Evolutionary conservation across 2,113 vertebrate species (phyloP), one percentile per base, ranked within the genome.

Genomic region (Saimiri boliviensis): DNA sequence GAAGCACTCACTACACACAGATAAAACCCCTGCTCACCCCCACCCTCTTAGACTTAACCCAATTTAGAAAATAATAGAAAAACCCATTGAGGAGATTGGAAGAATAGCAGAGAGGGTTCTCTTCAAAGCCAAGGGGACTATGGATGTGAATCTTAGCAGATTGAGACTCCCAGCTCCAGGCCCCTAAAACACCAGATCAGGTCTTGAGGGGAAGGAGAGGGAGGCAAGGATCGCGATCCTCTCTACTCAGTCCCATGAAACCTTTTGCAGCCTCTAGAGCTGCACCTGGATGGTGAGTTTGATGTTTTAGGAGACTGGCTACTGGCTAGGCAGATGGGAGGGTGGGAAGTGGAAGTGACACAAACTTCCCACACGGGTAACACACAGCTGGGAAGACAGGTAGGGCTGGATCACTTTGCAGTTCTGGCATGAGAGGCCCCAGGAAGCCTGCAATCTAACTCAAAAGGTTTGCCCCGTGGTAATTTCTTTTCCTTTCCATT

Each of bases 401-500:
- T 19, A 54, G 82, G 74, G 21, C 60, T 25, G 79, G 81, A 79
- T 49, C 73, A 73, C 88, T 90, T 27, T 40, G 68, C 40, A 89
- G 45, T 92, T 76, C 95, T 90, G 90, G 80, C 49, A 77, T 42
- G 9, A 32, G 81, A 80, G 45, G 32, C 42, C 63, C n/a, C 74
- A 58, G 40, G 71, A 86, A 92, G 32, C 35, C 52, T 85, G 47
- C n/a, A 84, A 56, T 87, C 80, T 60, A 96, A 90, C 40, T 89
- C 73, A 92, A 79, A 96, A 88, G 40, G 40, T 95, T 93, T 92
- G 97, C 81, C 77, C 77, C 35, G 32, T 86, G 87, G 73, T 84
- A 58, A 89, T 91, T 79, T 96, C 49, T 94, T 96, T 97, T 95
- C 95, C 74, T 92, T 96, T 91, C 82, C 96, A 88, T 81, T 97